phyloP scores from a whole-genome alignment of 2,797 vertebrate genomes.

The Gymnodraco acuticeps region DNA sequence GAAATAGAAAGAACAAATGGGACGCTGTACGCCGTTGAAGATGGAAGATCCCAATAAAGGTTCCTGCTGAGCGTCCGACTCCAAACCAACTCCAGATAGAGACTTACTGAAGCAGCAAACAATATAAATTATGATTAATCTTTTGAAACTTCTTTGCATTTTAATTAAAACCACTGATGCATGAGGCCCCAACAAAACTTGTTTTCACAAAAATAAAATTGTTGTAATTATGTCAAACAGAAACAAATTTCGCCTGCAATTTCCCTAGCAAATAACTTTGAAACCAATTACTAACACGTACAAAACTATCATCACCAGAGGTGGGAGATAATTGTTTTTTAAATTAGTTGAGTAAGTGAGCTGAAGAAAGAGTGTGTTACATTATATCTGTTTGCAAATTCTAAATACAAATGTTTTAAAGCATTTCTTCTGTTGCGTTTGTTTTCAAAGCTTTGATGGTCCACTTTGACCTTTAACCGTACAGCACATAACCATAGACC shows the following conservation, averaged over 20 bases:
- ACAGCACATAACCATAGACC: neutral
- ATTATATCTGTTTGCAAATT: neutral
- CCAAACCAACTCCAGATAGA: slow-evolving; percentile 18
- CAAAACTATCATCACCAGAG: slow-evolving; percentile 11
- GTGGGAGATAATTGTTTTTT: neutral
- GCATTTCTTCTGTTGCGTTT: neutral
- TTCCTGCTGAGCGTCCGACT: slow-evolving; percentile 33
- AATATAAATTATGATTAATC: slow-evolving; percentile 67
- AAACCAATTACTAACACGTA: slow-evolving; percentile 30
- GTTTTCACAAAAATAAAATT: slow-evolving; percentile 61
- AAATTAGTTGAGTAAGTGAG: neutral
- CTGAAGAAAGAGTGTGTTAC: neutral
- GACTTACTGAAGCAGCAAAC: slow-evolving; percentile 37
- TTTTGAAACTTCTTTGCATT: slow-evolving; percentile 60
- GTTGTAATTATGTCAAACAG: slow-evolving; percentile 59
- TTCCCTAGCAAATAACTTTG: slow-evolving; percentile 38
- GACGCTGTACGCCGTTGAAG: neutral
- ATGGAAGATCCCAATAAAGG: slow-evolving; percentile 31
- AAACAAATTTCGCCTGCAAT: slow-evolving; percentile 34
- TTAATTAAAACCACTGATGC: slow-evolving; percentile 72
- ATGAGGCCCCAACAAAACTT: slow-evolving; percentile 46
- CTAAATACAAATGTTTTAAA: neutral
- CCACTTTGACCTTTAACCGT: neutral
- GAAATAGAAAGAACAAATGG: slow-evolving; percentile 47
- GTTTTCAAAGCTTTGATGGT: neutral